Percentiles rank a stretch among this genome's conserved stretches.
phyloP scores from a whole-genome alignment of 1,140 invertebrate genomes.

The Phymastichus coffea region DNA sequence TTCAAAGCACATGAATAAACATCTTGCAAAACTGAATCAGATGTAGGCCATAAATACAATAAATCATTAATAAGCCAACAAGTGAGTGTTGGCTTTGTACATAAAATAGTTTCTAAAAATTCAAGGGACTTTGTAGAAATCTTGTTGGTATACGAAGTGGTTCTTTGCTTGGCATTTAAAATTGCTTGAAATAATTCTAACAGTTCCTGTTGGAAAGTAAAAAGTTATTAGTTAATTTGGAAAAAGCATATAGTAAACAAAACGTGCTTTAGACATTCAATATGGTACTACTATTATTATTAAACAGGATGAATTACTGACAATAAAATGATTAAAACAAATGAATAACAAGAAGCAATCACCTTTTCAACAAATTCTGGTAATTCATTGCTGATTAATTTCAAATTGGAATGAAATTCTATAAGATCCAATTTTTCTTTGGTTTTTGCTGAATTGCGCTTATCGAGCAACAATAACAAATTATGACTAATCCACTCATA shows the following conservation, averaged over 20 bases:
- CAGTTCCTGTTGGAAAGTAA: constrained; percentile 35
- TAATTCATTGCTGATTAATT: constrained; percentile 26
- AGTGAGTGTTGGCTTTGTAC: constrained; percentile 30
- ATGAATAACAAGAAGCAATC: background rate
- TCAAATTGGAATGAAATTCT: constrained; percentile 26
- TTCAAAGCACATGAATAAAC: constrained; percentile 36
- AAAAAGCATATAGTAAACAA: too few relatives aligned
- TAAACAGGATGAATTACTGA: background rate
- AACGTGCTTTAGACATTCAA: too few relatives aligned
- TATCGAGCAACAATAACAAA: constrained; percentile 20
- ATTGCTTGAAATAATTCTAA: constrained; percentile 31
- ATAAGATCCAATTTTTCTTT: constrained; percentile 26
- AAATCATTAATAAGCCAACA: constrained; percentile 47
- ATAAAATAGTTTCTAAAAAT: constrained; percentile 38
- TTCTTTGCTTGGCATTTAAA: constrained; percentile 11
- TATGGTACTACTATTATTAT: constrained; percentile 9
- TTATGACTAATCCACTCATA: constrained; percentile 28
- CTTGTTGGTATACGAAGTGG: constrained; percentile 23
- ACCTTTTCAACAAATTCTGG: constrained; percentile 29
- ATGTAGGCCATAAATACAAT: constrained; percentile 30
- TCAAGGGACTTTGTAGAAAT: constrained; percentile 20
- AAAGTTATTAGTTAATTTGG: background rate
- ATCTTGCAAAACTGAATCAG: constrained; percentile 35
- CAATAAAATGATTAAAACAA: constrained; percentile 7
- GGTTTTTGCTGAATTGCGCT: constrained; percentile 6